Percentiles rank a stretch among this genome's conserved stretches.
These are phyloP conservation scores for Mohoua ochrocephala DNA, from an alignment of 2,113 vertebrate species.

Conservation along the genomic window DNA sequence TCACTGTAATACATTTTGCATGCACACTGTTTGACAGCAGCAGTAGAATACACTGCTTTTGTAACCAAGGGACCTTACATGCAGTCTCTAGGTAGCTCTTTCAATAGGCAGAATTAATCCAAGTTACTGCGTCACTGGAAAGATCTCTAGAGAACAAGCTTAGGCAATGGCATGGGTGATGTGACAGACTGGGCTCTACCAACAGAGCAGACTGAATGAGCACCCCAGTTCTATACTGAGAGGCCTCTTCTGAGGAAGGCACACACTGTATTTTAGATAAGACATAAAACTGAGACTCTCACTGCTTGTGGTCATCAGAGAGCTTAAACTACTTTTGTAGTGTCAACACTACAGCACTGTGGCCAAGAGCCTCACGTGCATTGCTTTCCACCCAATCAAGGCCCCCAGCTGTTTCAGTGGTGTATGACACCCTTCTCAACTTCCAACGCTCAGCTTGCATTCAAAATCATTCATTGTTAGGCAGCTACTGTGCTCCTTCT, in stretches of 20 bases:
- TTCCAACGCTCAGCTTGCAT: background rate
- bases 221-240: background rate
- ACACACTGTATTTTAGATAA: background rate
- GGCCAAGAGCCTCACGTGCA: background rate
- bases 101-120: background rate
- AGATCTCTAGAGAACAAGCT: background rate
- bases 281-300: background rate
- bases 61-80: background rate
- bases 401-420: background rate
- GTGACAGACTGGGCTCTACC: background rate
- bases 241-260: background rate
- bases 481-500: background rate
- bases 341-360: background rate
- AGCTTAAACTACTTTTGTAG: background rate
- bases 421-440: background rate
- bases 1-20: background rate
- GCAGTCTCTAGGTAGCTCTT: background rate
- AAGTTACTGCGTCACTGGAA: background rate
- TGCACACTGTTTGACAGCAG: background rate
- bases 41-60: background rate
- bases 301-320: background rate
- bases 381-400: background rate
- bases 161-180: background rate
- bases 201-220: background rate
- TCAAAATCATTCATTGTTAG: background rate